phyloP scores from a whole-genome alignment of 1,140 invertebrate genomes.

The Apis cerana region DNA sequence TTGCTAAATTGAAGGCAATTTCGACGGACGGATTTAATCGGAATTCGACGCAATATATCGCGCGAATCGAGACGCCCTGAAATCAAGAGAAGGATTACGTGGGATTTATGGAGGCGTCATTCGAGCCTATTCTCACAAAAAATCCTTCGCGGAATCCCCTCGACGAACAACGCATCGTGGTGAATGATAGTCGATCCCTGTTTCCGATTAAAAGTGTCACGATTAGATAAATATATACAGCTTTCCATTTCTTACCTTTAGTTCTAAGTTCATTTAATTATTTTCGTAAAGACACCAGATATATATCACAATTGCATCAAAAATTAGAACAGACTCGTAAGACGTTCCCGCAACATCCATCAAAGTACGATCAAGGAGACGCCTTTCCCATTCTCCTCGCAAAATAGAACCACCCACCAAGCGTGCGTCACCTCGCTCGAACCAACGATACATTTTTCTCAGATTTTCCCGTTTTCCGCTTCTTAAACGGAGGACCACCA shows the following conservation, averaged over 20 bases:
- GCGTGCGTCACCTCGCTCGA: neutral
- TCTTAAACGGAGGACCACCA: constrained; percentile 4
- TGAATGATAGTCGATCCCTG: constrained; percentile 24
- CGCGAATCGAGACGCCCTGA: constrained; percentile 48
- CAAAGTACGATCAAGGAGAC: no score
- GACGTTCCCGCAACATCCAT: no score
- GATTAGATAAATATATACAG: no score
- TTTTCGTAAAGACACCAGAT: no score
- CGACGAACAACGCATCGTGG: neutral
- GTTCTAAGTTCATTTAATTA: no score
- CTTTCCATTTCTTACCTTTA: no score
- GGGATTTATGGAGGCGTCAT: constrained; percentile 74
- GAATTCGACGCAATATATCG: constrained; percentile 73
- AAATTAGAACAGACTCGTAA: no score
- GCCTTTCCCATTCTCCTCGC: neutral
- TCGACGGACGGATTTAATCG: constrained; percentile 68
- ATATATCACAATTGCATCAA: no score
- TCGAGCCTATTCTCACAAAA: constrained; percentile 23
- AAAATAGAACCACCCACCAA: neutral
- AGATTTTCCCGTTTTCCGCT: neutral
- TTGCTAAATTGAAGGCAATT: constrained; percentile 81
- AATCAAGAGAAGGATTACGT: constrained; percentile 63
- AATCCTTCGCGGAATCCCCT: constrained; percentile 37
- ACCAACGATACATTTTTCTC: no score
- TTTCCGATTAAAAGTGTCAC: neutral